Percentiles rank a stretch among this genome's conserved stretches.
These are phyloP conservation scores for Karalla daura DNA, from an alignment of 2,797 vertebrate genomes.

Conservation along the genomic window DNA sequence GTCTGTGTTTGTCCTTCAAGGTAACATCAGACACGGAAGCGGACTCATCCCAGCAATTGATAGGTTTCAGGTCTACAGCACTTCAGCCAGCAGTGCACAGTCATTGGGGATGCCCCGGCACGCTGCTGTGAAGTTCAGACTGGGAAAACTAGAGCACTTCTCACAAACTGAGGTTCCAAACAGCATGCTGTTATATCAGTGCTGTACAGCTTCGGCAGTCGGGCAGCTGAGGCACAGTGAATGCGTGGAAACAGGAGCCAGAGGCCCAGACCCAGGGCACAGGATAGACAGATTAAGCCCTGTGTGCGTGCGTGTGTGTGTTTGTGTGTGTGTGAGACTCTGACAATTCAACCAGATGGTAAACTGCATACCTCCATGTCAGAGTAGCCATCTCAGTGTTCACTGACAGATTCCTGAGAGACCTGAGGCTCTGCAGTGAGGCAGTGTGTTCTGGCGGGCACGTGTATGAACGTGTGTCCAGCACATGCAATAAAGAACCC, in stretches of 20 bases:
- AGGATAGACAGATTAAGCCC: slow-evolving; percentile 49
- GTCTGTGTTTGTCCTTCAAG: slow-evolving; percentile 4
- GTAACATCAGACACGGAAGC: not conserved
- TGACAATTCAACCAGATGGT: slow-evolving; percentile 71
- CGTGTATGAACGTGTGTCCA: slow-evolving; percentile 10
- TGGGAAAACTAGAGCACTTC: not conserved
- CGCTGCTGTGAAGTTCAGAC: not conserved
- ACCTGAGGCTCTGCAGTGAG: slow-evolving; percentile 10
- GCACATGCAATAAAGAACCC: not conserved
- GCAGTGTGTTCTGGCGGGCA: slow-evolving; percentile 10
- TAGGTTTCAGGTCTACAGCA: not conserved
- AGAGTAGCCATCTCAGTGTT: slow-evolving; percentile 51
- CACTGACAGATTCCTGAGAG: slow-evolving; percentile 62
- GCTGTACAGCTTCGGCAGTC: slow-evolving; percentile 13
- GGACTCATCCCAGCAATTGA: not conserved
- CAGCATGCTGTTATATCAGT: slow-evolving; percentile 11
- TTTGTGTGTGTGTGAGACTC: slow-evolving; percentile 15
- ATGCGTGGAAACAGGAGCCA: slow-evolving; percentile 49
- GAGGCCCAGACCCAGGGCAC: slow-evolving; percentile 47
- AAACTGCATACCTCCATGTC: slow-evolving; percentile 63
- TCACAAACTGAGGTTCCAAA: slow-evolving; percentile 6
- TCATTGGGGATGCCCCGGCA: not conserved
- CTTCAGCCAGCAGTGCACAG: not conserved
- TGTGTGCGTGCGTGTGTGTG: slow-evolving; percentile 3
- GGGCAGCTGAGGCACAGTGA: slow-evolving; percentile 16